A percentile compares a stretch with the other conserved stretches of the same genome.
phyloP scores from a whole-genome alignment of 2,888 invertebrate species.

The Dryomyza anilis region DNA sequence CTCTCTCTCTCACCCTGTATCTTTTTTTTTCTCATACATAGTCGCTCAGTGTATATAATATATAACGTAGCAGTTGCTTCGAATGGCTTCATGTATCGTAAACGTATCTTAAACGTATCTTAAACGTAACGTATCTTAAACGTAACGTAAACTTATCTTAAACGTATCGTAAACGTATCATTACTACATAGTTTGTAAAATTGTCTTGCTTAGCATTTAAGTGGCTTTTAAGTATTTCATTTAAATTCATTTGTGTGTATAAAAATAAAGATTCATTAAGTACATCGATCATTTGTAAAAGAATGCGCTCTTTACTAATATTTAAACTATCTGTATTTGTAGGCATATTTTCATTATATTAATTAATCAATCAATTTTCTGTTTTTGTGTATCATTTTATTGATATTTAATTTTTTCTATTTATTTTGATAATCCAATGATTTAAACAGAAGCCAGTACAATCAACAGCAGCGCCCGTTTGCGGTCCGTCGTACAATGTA shows the following conservation, averaged over 20 bases:
- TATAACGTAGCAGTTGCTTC: not conserved
- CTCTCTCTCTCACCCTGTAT: not conserved
- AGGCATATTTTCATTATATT: not conserved
- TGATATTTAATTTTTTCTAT: not conserved
- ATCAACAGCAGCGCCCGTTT: conserved; percentile 59
- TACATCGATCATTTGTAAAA: not conserved
- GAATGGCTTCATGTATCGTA: not conserved
- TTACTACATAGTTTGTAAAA: too few relatives aligned
- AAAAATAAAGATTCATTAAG: not conserved
- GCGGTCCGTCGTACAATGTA: conserved; percentile 61
- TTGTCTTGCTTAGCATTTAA: not conserved
- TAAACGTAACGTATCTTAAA: not conserved
- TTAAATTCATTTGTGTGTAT: not conserved
- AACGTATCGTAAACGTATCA: too few relatives aligned
- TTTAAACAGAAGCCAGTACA: conserved; percentile 52
- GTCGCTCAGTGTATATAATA: not conserved
- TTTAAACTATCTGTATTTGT: not conserved
- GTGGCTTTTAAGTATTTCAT: not conserved
- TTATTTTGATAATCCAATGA: not conserved
- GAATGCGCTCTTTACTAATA: not conserved
- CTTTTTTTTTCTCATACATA: not conserved
- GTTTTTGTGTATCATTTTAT: not conserved
- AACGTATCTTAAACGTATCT: not conserved
- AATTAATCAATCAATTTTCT: not conserved
- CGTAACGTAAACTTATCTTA: too few relatives aligned